A percentile compares a stretch with the other conserved stretches of the same genome.
These are phyloP conservation scores for Epizoanthus stellaris DNA, from an alignment of 92 coral and sea anemone genomes.

Conservation along the genomic window DNA sequence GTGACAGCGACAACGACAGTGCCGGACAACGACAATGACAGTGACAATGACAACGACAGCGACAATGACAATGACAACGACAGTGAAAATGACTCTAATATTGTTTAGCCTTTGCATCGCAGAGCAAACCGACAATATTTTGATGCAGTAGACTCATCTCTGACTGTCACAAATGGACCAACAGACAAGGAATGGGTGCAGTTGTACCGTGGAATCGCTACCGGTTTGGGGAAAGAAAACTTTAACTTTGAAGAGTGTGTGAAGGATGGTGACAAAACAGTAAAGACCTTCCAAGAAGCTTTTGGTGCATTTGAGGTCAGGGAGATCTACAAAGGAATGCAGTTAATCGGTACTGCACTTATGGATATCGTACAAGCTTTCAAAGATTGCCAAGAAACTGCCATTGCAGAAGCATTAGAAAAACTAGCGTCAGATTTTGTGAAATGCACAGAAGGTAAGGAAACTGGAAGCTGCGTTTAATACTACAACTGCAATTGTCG, in stretches of 20 bases:
- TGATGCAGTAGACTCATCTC: conserved; percentile 76
- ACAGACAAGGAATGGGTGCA: conserved; percentile 82
- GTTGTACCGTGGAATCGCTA: conserved; percentile 78
- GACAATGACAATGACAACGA: too few species aligned
- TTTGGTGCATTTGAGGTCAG: conserved; percentile 80
- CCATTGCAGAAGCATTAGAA: conserved; percentile 80
- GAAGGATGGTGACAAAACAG: conserved; percentile 86
- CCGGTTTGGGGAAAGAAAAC: conserved; percentile 79
- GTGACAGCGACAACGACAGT: too few species aligned
- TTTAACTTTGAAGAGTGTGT: conserved; percentile 82
- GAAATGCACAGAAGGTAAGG: conserved; percentile 68
- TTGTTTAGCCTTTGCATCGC: background rate
- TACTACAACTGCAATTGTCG: too few species aligned
- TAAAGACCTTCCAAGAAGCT: conserved; percentile 72
- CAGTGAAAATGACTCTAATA: too few species aligned
- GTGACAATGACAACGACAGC: too few species aligned
- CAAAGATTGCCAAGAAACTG: conserved; percentile 75
- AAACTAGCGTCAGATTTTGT: conserved; percentile 80
- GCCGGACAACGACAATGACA: too few species aligned
- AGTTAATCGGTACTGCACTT: conserved; percentile 74
- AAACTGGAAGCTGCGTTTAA: background rate
- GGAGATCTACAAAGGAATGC: conserved; percentile 69
- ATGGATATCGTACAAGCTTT: conserved; percentile 77
- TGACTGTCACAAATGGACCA: conserved; percentile 67
- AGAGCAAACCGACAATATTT: conserved; percentile 69